Evolutionary conservation across 1,140 invertebrate genomes (phyloP).

Genomic region (Bombus sibiricus): DNA sequence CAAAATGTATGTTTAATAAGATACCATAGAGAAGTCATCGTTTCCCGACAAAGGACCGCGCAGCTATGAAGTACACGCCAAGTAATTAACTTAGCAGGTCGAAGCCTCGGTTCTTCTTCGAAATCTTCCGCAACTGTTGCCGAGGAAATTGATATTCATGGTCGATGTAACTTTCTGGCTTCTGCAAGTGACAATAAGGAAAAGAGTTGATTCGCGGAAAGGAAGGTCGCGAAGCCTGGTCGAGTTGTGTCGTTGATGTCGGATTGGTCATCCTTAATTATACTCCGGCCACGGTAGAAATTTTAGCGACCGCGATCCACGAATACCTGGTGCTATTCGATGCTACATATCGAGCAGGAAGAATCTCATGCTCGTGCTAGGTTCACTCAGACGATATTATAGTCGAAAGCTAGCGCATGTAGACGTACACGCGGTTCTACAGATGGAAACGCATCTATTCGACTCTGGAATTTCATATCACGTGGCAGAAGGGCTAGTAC

Average conservation of each 20-base stretch:
- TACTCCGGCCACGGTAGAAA: constrained; percentile 39
- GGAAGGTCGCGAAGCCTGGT: constrained; percentile 13
- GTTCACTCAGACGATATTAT: constrained; percentile 48
- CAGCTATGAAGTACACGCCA: constrained; percentile 16
- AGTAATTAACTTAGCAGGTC: constrained; percentile 32
- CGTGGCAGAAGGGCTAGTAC: constrained; percentile 17
- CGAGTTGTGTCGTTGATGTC: constrained; percentile 46
- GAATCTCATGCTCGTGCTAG: constrained; percentile 23
- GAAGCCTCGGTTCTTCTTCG: background rate
- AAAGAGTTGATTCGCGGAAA: constrained; percentile 25
- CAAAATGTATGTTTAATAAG: constrained; percentile 18
- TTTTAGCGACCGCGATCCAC: constrained; percentile 27
- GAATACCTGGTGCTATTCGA: constrained; percentile 38
- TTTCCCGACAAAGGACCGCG: background rate
- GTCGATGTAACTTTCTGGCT: constrained; percentile 44
- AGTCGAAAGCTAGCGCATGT: constrained; percentile 3
- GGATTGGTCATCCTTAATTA: constrained; percentile 12
- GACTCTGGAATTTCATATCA: constrained; percentile 67
- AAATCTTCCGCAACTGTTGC: background rate
- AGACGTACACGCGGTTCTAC: constrained; percentile 33
- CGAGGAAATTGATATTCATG: constrained; percentile 21
- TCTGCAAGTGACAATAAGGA: constrained; percentile 1
- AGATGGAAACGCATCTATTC: constrained; percentile 42
- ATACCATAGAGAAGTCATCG: background rate
- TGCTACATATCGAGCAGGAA: constrained; percentile 20